These are phyloP conservation scores for Wiebesia pumilae DNA, from an alignment of 1,140 invertebrate species.

Conservation along the genomic window DNA sequence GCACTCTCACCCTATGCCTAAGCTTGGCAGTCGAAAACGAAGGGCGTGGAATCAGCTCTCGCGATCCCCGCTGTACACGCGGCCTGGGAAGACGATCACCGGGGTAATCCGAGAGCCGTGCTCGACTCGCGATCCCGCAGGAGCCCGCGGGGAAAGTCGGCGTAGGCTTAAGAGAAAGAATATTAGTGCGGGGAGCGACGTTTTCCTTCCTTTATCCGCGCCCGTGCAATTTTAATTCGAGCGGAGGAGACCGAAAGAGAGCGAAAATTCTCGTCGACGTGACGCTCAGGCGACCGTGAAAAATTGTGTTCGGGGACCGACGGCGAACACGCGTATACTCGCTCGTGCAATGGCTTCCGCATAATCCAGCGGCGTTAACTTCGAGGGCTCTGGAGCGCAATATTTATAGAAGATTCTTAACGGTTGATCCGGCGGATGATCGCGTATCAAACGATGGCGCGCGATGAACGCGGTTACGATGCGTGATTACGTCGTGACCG, in stretches of 20 bases:
- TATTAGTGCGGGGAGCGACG: neutral
- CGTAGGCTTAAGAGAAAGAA: neutral
- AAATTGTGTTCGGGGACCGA: too few species aligned
- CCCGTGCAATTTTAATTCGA: slow-evolving; percentile 23
- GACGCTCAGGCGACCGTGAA: too few species aligned
- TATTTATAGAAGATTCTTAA: neutral
- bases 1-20: neutral
- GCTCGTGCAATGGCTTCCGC: neutral
- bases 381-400: neutral
- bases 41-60: neutral
- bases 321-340: neutral
- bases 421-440: neutral
- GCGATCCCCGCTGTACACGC: neutral
- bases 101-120: slow-evolving; percentile 1
- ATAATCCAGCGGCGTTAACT: neutral
- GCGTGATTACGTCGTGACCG: neutral
- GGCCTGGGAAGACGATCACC: neutral
- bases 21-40: neutral
- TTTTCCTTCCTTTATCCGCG: neutral
- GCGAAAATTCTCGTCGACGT: neutral
- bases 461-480: neutral
- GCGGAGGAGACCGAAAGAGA: too few species aligned
- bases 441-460: neutral
- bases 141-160: neutral
- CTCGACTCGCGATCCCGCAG: neutral